phyloP scores from a whole-genome alignment of 2,888 invertebrate genomes.

The Lordiphosa andalusiaca region DNA sequence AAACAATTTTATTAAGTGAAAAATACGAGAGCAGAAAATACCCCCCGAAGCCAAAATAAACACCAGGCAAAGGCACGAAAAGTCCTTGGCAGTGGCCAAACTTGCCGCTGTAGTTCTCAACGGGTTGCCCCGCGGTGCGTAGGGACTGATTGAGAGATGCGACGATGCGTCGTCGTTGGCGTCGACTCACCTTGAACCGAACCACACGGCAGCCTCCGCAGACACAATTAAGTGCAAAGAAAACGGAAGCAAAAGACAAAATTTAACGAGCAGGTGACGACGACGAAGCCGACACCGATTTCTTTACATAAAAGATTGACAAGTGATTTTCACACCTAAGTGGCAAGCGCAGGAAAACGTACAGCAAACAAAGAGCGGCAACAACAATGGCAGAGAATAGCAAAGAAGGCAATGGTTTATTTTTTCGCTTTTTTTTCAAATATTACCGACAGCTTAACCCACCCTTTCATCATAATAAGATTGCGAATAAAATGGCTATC shows the following conservation, averaged over 20 bases:
- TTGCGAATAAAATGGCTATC: constrained; percentile 2
- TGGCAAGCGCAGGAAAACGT: constrained; percentile 44
- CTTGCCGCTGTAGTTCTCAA: constrained; percentile 33
- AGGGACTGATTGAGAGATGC: constrained; percentile 73
- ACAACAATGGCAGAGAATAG: constrained; percentile 21
- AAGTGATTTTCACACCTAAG: constrained; percentile 70
- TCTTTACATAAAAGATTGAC: constrained; percentile 74
- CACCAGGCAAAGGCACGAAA: constrained; percentile 47
- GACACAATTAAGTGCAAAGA: constrained; percentile 70
- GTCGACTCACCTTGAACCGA: constrained; percentile 76
- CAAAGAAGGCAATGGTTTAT: constrained; percentile 8
- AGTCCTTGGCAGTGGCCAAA: constrained; percentile 76
- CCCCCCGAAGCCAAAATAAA: constrained; percentile 66
- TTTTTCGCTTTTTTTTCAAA: constrained; percentile 31
- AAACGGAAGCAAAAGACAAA: constrained; percentile 67
- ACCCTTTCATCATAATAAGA: constrained; percentile 25
- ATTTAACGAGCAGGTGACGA: constrained; percentile 63
- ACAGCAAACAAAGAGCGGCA: constrained; percentile 11
- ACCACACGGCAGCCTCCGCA: constrained; percentile 63
- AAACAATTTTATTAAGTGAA: constrained; percentile 75
- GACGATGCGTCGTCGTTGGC: constrained; percentile 52
- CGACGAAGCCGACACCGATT: constrained; percentile 17
- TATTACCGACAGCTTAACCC: constrained; percentile 27
- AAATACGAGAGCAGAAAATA: constrained; percentile 63
- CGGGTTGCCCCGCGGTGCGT: constrained; percentile 46